These are phyloP conservation scores for Ophioninae sp. DNA, from an alignment of 2,888 invertebrate genomes.

Conservation along the genomic window DNA sequence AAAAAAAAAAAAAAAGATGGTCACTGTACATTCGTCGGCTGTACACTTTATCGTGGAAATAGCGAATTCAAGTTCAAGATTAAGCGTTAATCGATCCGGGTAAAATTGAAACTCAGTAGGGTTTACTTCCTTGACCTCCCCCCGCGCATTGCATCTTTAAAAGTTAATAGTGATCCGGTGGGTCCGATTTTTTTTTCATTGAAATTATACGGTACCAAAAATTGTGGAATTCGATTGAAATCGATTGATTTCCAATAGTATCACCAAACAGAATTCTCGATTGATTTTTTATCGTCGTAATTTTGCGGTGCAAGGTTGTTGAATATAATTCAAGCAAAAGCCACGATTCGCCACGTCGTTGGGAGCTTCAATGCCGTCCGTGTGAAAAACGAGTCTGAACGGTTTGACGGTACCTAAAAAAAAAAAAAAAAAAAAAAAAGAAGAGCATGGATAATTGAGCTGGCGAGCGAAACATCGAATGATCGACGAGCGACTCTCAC, in stretches of 20 bases:
- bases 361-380: conserved; percentile 89
- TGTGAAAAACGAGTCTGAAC: conserved; percentile 89
- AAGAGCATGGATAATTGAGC: background rate
- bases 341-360: conserved; percentile 89
- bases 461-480: background rate
- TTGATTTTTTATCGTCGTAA: conserved; percentile 59
- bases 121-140: background rate
- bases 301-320: conserved; percentile 90
- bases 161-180: background rate
- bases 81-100: background rate
- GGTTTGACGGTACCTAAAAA: conserved; percentile 90
- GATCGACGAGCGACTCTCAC: conserved; percentile 83
- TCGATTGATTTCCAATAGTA: background rate
- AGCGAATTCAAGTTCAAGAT: conserved; percentile 4
- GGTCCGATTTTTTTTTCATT: background rate
- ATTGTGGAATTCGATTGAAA: background rate
- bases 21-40: background rate
- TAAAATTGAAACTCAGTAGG: background rate
- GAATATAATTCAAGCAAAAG: conserved; percentile 91
- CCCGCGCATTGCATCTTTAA: background rate
- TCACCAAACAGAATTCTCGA: background rate
- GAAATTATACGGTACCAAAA: too few species aligned
- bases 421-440: too few species aligned
- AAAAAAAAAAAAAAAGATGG: conserved; percentile 8
- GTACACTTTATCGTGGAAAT: background rate